Evolutionary conservation across 37 sponge, comb jelly and placozoan genomes (phyloP).

Genomic region (Theonella swinhoei): DNA sequence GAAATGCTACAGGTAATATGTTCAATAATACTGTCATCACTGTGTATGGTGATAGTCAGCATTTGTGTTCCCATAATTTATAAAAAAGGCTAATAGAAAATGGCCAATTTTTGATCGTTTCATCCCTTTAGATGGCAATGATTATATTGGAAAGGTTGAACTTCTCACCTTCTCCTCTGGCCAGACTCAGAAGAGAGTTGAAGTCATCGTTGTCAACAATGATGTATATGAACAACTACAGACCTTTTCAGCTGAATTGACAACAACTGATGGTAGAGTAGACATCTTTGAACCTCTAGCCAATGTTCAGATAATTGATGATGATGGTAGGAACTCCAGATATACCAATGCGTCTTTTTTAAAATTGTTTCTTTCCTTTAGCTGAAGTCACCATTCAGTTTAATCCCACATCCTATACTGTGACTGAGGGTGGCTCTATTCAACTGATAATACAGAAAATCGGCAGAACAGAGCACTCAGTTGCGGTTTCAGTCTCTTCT

Average conservation of each 20-base stretch:
- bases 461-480: neutral
- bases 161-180: neutral
- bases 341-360: no score
- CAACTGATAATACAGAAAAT: neutral
- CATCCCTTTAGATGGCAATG: neutral
- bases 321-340: no score
- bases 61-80: no score
- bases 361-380: no score
- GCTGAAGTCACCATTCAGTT: neutral
- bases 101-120: no score
- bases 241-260: neutral
- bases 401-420: neutral
- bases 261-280: neutral
- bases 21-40: neutral
- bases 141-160: neutral
- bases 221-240: neutral
- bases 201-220: neutral
- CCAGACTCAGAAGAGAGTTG: neutral
- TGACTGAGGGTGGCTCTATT: neutral
- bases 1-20: neutral
- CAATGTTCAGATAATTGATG: neutral
- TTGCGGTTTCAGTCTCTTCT: neutral
- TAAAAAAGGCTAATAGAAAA: no score
- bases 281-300: neutral
- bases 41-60: no score